Percentiles rank a stretch among this genome's conserved stretches.
phyloP scores from a whole-genome alignment of 2,797 vertebrate species.

The Xenopus petersii region DNA sequence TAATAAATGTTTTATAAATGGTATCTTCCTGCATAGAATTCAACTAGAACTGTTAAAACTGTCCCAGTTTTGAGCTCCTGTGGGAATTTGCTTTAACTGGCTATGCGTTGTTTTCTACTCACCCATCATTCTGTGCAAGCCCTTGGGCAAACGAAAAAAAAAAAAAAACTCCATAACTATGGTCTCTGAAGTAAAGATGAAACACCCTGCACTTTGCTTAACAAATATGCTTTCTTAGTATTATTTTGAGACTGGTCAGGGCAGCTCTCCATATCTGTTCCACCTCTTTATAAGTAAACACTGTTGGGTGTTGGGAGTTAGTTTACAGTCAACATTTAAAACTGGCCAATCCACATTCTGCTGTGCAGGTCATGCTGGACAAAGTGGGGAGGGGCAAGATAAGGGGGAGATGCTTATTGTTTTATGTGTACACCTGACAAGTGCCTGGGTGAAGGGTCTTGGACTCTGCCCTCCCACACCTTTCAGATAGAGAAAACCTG shows the following conservation, averaged over 20 bases:
- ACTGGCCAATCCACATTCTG: conserved; percentile 48
- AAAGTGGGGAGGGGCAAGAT: conserved; percentile 14
- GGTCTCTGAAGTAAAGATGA: background rate
- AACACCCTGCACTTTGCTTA: background rate
- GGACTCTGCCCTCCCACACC: conserved; percentile 41
- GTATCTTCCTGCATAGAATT: no score
- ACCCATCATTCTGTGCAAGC: conserved; percentile 1
- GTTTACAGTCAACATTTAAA: conserved; percentile 28
- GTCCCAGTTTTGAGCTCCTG: no score
- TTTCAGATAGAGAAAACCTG: background rate
- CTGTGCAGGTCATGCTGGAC: conserved; percentile 21
- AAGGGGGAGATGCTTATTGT: conserved; percentile 35
- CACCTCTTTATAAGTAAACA: conserved; percentile 33
- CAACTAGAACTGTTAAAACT: no score
- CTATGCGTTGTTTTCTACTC: background rate
- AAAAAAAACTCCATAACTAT: background rate
- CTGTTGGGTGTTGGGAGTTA: conserved; percentile 23
- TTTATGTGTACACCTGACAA: conserved; percentile 27
- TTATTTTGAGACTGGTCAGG: background rate
- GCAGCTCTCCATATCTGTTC: conserved; percentile 19
- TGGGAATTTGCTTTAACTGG: no score
- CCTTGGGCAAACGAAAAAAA: background rate
- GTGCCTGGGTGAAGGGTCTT: conserved; percentile 30
- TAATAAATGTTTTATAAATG: no score
- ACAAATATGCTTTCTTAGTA: background rate